These are phyloP conservation scores for Zophobas morio DNA, from an alignment of 1,140 invertebrate genomes.

Conservation along the genomic window DNA sequence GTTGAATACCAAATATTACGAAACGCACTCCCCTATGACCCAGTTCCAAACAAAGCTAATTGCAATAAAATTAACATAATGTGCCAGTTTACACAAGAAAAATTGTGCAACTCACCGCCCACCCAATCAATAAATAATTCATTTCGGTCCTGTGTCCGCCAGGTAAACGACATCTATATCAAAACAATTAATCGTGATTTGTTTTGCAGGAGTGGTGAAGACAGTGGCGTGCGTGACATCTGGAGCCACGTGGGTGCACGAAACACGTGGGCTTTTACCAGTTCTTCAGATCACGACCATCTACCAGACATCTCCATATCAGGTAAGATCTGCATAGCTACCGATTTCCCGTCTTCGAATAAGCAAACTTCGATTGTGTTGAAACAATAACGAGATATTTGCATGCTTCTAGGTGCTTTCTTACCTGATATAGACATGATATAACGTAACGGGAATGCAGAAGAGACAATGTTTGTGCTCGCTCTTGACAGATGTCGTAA, in stretches of 20 bases:
- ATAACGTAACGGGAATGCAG: constrained; percentile 1
- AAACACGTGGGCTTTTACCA: constrained; percentile 55
- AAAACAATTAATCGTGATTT: constrained; percentile 55
- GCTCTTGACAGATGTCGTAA: background rate
- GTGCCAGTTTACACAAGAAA: constrained; percentile 27
- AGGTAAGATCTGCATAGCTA: constrained; percentile 53
- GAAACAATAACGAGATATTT: constrained; percentile 40
- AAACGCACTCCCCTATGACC: constrained; percentile 1
- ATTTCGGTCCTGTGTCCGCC: constrained; percentile 41
- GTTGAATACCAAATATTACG: background rate
- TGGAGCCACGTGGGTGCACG: constrained; percentile 54
- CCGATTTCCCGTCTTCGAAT: constrained; percentile 9
- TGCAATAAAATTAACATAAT: constrained; percentile 26
- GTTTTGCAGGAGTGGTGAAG: constrained; percentile 54
- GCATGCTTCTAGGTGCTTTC: constrained; percentile 18
- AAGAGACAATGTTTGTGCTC: background rate
- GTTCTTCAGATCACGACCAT: constrained; percentile 49
- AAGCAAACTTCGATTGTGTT: constrained; percentile 26
- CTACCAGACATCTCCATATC: constrained; percentile 54
- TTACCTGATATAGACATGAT: constrained; percentile 28
- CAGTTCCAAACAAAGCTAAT: constrained; percentile 22
- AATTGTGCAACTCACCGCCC: constrained; percentile 33
- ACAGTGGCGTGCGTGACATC: constrained; percentile 56
- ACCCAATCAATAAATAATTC: constrained; percentile 42
- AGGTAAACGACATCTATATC: constrained; percentile 53